A percentile compares a stretch with the other conserved stretches of the same genome.
phyloP scores from a whole-genome alignment of 2,888 invertebrate species.

The Cephalotes varians region DNA sequence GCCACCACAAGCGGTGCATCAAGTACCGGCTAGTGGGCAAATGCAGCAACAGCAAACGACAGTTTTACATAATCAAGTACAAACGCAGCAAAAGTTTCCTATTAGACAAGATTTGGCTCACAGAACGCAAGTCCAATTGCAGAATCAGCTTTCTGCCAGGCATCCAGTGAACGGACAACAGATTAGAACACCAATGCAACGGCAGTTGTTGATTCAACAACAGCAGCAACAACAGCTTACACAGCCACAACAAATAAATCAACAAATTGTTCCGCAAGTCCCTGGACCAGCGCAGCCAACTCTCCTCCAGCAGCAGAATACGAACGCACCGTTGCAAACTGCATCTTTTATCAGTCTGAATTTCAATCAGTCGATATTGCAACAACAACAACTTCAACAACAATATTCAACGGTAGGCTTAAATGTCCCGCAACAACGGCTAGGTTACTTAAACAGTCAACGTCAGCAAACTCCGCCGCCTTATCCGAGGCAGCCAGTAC shows the following conservation, averaged over 20 bases:
- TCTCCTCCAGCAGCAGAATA: constrained; percentile 69
- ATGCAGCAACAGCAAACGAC: constrained; percentile 73
- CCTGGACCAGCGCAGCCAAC: constrained; percentile 65
- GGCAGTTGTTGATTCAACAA: constrained; percentile 77
- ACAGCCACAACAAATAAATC: constrained; percentile 75
- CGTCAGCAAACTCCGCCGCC: constrained; percentile 84
- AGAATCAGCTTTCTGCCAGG: constrained; percentile 79
- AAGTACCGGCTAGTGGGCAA: constrained; percentile 67
- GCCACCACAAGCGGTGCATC: constrained; percentile 70
- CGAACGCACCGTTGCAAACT: constrained; percentile 66
- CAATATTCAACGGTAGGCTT: constrained; percentile 73
- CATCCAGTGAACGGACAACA: constrained; percentile 84
- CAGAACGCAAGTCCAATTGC: constrained; percentile 77
- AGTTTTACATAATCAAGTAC: constrained; percentile 81
- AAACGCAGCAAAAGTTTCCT: constrained; percentile 84
- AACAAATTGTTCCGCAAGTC: constrained; percentile 73
- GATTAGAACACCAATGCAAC: constrained; percentile 77
- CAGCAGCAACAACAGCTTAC: constrained; percentile 76
- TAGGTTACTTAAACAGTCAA: constrained; percentile 81
- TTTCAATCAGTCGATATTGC: constrained; percentile 71
- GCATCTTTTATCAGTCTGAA: constrained; percentile 61
- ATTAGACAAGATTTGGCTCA: constrained; percentile 82
- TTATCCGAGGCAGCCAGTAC: constrained; percentile 84
- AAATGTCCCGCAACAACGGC: constrained; percentile 81
- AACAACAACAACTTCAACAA: constrained; percentile 70